Base-by-base conservation (phyloP, 2,797 vertebrate genomes). In the Alosa sapidissima region DNA sequence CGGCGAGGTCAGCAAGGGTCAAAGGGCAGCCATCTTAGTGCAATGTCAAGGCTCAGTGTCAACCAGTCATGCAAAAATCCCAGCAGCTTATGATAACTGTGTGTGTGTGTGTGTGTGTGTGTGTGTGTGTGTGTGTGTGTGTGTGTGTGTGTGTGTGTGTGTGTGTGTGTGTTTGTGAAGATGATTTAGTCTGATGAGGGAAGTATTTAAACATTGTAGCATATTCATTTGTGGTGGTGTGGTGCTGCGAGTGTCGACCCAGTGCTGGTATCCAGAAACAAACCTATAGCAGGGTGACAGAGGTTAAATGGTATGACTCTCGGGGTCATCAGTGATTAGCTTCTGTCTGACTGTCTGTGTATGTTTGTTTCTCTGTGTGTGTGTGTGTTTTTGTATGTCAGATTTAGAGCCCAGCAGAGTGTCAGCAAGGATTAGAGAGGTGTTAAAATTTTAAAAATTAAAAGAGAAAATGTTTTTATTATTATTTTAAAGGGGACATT, bases 321-420 rank as follows among this genome's bases (percentile, higher is more conserved):
- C 81, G 91, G 91, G 93, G 93, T 94, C 93, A 93, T 81, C 85
- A 28, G 89, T 90, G 92, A 94, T 94, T 94, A 93, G 94, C 93
- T 92, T 89, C 87, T 14, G 62, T 81, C 51, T 81, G 82, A 47
- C 72, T 78, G 72, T 82, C 84, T 51, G 41, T 81, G 55, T 84
- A 45, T 52, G 60, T 41, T 52, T 82, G 52, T 58, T 10, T 51
- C 49, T 51, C 8, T 51, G 9, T 72, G 33, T 72, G 33, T 33
- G 65, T 72, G 65, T 72, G 41, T 78, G 7, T 78, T 68, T 81
- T 28, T 84, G 52, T 84, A 3, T 68, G 10, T 41, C 14, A 19
- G 72, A 45, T 7, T 47, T 72, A 19, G 41, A 24, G 58, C 6
- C 58, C 58, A 62, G 8, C 6, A 62, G 58, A 24, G 16, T 78